These are phyloP conservation scores for Petrocephalus zakoni DNA, from an alignment of 2,113 vertebrate species.

Conservation along the genomic window DNA sequence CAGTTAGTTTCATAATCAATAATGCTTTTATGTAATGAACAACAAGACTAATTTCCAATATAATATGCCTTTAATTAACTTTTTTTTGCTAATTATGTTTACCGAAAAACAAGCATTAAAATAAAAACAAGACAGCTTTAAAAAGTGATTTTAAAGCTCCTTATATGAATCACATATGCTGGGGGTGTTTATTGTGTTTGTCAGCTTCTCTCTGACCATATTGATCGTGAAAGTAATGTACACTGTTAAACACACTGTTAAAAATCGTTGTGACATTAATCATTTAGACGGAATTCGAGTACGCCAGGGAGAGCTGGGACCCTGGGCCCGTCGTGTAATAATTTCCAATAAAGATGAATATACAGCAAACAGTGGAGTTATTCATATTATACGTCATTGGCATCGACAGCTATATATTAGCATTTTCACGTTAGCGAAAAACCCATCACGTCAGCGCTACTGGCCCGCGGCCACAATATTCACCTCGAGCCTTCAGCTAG, in stretches of 20 bases:
- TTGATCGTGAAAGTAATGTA: neutral
- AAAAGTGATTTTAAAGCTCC: neutral
- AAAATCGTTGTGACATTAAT: slow-evolving; percentile 1
- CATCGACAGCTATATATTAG: neutral
- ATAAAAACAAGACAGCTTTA: neutral
- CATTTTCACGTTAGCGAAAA: neutral
- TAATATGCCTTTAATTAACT: neutral
- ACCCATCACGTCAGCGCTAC: neutral
- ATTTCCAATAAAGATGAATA: slow-evolving; percentile 9
- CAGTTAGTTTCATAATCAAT: neutral
- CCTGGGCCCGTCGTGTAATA: neutral
- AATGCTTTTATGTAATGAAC: neutral
- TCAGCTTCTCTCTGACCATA: slow-evolving; percentile 19
- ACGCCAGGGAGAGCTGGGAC: neutral
- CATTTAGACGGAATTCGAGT: slow-evolving; percentile 4
- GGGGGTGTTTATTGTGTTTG: neutral
- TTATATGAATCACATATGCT: neutral
- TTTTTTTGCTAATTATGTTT: neutral
- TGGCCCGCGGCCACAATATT: neutral
- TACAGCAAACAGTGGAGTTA: slow-evolving; percentile 4
- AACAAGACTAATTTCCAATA: neutral
- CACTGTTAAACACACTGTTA: neutral
- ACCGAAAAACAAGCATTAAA: neutral
- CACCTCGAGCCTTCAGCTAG: neutral
- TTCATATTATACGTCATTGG: slow-evolving; percentile 11